These are phyloP conservation scores for Lagorchestes hirsutus DNA, from an alignment of 2,797 vertebrate species.

Conservation along the genomic window DNA sequence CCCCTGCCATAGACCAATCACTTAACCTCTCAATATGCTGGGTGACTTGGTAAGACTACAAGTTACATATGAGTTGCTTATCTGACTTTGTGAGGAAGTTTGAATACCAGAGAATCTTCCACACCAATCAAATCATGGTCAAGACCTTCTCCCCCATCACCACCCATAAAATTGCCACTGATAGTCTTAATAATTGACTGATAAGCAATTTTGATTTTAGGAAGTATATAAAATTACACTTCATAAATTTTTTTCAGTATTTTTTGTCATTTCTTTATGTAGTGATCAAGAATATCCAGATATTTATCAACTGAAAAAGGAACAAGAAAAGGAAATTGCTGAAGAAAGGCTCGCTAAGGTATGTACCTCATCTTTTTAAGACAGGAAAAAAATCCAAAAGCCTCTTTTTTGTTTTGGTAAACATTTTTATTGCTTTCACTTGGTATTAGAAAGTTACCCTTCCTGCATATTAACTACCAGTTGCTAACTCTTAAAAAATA, in stretches of 20 bases:
- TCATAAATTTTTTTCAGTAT: not conserved
- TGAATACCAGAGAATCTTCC: not conserved
- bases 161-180: not conserved
- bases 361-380: slow-evolving; percentile 49
- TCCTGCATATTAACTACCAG: not conserved
- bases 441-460: not conserved
- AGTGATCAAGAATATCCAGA: slow-evolving; percentile 85
- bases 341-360: slow-evolving; percentile 92
- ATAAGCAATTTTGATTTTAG: not conserved
- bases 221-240: not conserved
- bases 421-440: not conserved
- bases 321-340: slow-evolving; percentile 88
- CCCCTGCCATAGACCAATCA: not conserved
- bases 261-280: slow-evolving; percentile 57
- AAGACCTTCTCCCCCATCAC: not conserved
- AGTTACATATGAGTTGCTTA: not conserved
- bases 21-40: not conserved
- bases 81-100: not conserved
- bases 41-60: not conserved
- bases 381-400: not conserved
- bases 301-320: slow-evolving; percentile 81
- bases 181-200: not conserved
- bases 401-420: not conserved
- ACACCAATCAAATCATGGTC: not conserved
- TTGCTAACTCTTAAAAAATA: not conserved